A percentile compares a stretch with the other conserved stretches of the same genome.
Conservation (phyloP, 2,888 invertebrate genomes). For the Tryphoninae sp. region DNA sequence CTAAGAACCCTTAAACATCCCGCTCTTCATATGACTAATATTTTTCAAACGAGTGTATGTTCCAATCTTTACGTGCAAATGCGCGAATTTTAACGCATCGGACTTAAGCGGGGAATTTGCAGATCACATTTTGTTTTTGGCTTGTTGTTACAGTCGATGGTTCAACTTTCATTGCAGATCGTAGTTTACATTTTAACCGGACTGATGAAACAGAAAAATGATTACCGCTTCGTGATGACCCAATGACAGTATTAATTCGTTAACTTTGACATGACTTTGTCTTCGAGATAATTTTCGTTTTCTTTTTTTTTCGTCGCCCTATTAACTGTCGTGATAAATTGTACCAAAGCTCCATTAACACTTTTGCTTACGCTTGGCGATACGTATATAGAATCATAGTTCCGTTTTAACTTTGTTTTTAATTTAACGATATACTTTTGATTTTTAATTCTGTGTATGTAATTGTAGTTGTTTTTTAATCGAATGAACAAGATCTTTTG, state of each 20-base stretch:
- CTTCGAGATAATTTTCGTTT: too few species aligned
- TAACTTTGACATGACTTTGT: neutral
- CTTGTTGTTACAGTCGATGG: neutral
- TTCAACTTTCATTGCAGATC: neutral
- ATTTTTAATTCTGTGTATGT: constrained; percentile 37
- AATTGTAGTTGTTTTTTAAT: constrained; percentile 27
- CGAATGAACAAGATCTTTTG: constrained; percentile 36
- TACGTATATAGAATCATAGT: constrained; percentile 47
- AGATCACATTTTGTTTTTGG: neutral
- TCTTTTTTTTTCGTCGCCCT: neutral
- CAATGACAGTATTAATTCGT: constrained; percentile 56
- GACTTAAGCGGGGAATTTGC: neutral
- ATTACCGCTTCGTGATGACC: constrained; percentile 31
- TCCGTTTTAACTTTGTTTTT: constrained; percentile 22
- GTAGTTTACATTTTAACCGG: neutral
- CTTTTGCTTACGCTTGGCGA: constrained; percentile 2
- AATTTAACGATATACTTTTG: constrained; percentile 13
- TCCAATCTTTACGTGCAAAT: constrained; percentile 77
- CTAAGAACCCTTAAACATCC: constrained; percentile 74
- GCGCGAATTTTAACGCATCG: constrained; percentile 74
- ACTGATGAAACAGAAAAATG: neutral
- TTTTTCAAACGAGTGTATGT: constrained; percentile 75
- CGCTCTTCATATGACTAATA: constrained; percentile 76
- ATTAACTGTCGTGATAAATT: constrained; percentile 9
- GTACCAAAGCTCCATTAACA: constrained; percentile 39